A percentile compares a stretch with the other conserved stretches of the same genome.
phyloP scores from a whole-genome alignment of 2,888 invertebrate species.

The Psococerastis gibbosa region DNA sequence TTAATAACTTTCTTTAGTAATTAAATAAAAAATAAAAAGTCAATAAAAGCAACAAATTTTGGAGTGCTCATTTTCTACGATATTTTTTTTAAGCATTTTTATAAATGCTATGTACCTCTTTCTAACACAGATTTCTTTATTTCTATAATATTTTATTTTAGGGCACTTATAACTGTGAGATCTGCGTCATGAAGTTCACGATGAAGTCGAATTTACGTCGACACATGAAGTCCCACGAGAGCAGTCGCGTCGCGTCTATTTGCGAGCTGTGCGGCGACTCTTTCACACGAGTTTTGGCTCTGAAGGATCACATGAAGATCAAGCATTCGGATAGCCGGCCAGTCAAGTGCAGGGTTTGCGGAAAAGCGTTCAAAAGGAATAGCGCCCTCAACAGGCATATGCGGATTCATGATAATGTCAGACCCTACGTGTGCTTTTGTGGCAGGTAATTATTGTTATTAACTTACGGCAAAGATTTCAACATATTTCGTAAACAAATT shows the following conservation, averaged over 20 bases:
- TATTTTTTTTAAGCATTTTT: no score
- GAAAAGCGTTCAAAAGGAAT: slow-evolving; percentile 1
- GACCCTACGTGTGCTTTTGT: background rate
- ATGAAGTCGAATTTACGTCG: background rate
- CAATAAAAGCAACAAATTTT: no score
- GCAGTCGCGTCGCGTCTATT: background rate
- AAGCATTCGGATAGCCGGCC: slow-evolving; percentile 5
- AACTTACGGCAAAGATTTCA: no score
- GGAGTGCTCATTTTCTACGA: no score
- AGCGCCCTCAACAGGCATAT: slow-evolving; percentile 7
- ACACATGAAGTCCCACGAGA: background rate
- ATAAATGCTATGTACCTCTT: no score
- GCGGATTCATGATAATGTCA: background rate
- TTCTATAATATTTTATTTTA: no score
- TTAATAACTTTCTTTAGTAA: no score
- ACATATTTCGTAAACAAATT: no score
- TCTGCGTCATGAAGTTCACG: background rate
- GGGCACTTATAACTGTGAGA: background rate
- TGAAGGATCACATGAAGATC: background rate
- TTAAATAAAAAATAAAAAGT: no score
- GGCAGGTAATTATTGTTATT: no score
- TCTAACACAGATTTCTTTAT: no score
- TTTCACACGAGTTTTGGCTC: background rate
- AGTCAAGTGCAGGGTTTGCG: background rate
- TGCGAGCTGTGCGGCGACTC: slow-evolving; percentile 7